Evolutionary conservation across 2,888 invertebrate species (phyloP).

Genomic region (Drosophila formosana): DNA sequence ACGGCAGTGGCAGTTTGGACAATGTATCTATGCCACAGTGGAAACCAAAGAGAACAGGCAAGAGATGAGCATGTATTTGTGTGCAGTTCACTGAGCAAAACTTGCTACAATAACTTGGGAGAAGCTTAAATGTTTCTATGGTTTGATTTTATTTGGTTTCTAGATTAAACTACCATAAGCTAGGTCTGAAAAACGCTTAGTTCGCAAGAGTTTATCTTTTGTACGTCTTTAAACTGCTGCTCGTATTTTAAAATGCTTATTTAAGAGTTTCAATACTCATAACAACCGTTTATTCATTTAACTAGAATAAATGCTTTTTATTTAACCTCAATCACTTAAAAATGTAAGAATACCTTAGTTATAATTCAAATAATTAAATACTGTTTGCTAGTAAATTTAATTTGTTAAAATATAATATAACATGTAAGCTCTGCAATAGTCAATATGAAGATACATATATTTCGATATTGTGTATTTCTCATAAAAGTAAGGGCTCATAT

Average conservation of each 20-base stretch:
- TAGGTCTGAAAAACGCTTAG: not conserved
- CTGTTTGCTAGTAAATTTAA: too few species aligned
- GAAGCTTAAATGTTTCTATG: slow-evolving; percentile 3
- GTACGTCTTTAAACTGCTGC: not conserved
- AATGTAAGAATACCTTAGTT: too few species aligned
- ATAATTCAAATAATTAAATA: too few species aligned
- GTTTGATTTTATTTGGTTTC: not conserved
- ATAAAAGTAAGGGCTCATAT: too few species aligned
- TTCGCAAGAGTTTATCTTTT: not conserved
- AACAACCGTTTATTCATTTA: too few species aligned
- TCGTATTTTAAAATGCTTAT: not conserved
- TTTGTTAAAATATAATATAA: too few species aligned
- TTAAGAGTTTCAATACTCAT: too few species aligned
- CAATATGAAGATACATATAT: too few species aligned
- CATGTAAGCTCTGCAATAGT: too few species aligned
- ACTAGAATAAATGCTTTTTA: too few species aligned
- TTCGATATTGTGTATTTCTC: too few species aligned
- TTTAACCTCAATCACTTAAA: too few species aligned
- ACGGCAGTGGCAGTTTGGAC: slow-evolving; percentile 35
- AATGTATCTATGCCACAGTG: slow-evolving; percentile 8
- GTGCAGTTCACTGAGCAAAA: slow-evolving; percentile 3
- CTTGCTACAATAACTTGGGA: slow-evolving; percentile 7
- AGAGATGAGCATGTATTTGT: slow-evolving; percentile 4
- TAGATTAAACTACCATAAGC: not conserved
- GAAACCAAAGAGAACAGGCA: slow-evolving; percentile 7